Conservation (phyloP, 2,888 invertebrate species). For the Metalampra italica region DNA sequence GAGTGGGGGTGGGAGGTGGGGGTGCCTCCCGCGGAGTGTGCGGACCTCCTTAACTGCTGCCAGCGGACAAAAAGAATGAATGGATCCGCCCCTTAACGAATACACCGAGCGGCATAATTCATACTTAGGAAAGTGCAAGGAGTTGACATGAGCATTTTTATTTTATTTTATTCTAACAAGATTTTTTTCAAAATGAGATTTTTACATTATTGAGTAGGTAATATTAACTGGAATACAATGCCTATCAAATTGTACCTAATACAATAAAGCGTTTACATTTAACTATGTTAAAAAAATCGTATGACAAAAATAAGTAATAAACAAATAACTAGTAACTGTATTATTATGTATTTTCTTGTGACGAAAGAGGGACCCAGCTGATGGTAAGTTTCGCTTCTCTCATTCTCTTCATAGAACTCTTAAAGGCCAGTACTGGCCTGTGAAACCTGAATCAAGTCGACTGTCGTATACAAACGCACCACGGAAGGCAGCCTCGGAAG, state of each 20-base stretch:
- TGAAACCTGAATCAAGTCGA: conserved; percentile 3
- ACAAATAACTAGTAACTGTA: too few relatives aligned
- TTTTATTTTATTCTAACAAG: conserved; percentile 29
- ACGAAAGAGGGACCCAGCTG: too few relatives aligned
- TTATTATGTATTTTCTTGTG: too few relatives aligned
- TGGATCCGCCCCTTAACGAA: conserved; percentile 78
- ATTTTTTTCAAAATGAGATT: conserved; percentile 17
- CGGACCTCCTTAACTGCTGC: conserved; percentile 74
- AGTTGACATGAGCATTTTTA: conserved; percentile 63
- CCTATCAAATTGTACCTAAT: too few relatives aligned
- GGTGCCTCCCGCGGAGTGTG: conserved; percentile 32
- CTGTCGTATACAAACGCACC: conserved; percentile 39
- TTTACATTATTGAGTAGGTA: too few relatives aligned
- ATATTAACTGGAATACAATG: too few relatives aligned
- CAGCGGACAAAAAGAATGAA: conserved; percentile 78
- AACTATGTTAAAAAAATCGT: too few relatives aligned
- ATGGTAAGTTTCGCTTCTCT: too few relatives aligned
- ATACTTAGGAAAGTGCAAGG: conserved; percentile 76
- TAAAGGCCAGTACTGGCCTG: too few relatives aligned
- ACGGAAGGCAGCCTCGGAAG: conserved; percentile 62
- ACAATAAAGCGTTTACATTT: too few relatives aligned
- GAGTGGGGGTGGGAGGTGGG: conserved; percentile 43
- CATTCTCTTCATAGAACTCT: too few relatives aligned
- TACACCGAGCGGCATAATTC: conserved; percentile 79
- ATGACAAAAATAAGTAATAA: too few relatives aligned